Percentiles rank a stretch among this genome's conserved stretches.
Evolutionary conservation across 1,140 invertebrate genomes (phyloP).

Genomic region (Lucilia sericata): DNA sequence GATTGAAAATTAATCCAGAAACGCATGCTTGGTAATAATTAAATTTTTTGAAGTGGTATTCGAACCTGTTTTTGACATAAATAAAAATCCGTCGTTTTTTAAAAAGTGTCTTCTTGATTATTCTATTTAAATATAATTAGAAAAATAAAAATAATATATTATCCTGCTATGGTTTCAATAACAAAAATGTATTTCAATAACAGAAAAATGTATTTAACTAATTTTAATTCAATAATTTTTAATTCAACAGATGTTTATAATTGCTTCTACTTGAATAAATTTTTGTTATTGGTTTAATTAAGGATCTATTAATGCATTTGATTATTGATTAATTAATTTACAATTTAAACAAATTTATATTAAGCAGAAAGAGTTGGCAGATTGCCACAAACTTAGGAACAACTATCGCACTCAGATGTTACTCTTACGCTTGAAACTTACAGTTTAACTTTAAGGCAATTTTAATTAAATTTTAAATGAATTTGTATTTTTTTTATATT

Average conservation of each 20-base stretch:
- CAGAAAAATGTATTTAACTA: background rate
- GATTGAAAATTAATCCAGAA: too few species aligned
- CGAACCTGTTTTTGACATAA: too few species aligned
- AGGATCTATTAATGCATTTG: background rate
- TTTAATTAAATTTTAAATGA: conserved; percentile 9
- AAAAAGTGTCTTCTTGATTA: too few species aligned
- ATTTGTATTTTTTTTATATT: background rate
- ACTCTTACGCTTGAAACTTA: background rate
- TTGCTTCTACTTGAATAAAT: background rate
- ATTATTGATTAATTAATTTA: background rate
- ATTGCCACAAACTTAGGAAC: background rate
- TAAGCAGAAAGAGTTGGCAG: background rate
- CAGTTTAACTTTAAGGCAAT: background rate
- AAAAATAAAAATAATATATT: too few species aligned
- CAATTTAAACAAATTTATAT: background rate
- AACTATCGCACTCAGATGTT: background rate
- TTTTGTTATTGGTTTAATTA: background rate
- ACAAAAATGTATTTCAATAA: background rate
- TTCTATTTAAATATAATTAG: too few species aligned
- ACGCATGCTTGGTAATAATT: too few species aligned
- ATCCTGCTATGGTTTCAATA: too few species aligned
- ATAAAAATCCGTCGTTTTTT: too few species aligned
- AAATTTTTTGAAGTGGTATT: too few species aligned
- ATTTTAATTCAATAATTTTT: background rate
- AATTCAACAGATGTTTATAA: background rate